Base-by-base conservation (phyloP, 2,888 invertebrate species). In the Troides helena region DNA sequence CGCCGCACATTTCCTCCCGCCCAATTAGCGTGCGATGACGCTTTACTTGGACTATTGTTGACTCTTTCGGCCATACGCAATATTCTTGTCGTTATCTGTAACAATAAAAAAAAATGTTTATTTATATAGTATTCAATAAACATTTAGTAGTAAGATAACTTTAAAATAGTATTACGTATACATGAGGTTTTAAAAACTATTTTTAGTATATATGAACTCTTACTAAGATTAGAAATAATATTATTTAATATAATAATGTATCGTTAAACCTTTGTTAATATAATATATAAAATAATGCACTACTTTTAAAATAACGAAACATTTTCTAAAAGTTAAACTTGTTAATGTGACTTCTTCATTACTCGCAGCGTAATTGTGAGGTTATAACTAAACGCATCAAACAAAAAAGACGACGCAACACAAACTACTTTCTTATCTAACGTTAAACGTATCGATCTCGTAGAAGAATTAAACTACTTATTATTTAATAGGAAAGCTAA, bases 401-500 rank as follows among this genome's bases (percentile, higher is more conserved):
- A 66, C 67, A 69, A 74, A 73, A 74, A 72, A 72, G 72, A 72
- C 65, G 74, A 72, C 73, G 72, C 68, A 72, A 68, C 67, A 71
- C 71, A 71, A 74, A 74, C 72, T 81, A 85, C 81, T 86, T 85
- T 82, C 75, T 79, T 82, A 81, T 84, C 83, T 82, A 80, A 81
- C 77, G 76, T 73, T 71, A 74, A 74, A 74, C 74, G 77, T 81
- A 84, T 85, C 83, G 82, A 80, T 83, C 79, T 82, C 79, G 79
- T 71, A 71, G 80, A 77, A 77, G 80, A 78, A 85, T 85, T 83
- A 77, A 86, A 85, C 87, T 85, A 86, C 87, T 89, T 89, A 89
- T 90, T 90, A 90, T 89, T 89, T 89, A 90, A 91, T 90, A 89
- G 86, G 85, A 87, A 84, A 90, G 87, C 89, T 90, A 90, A 91